Evolutionary conservation across 2,888 invertebrate genomes (phyloP), one percentile per base, ranked within the genome.

Genomic region (Bombyx huttoni): DNA sequence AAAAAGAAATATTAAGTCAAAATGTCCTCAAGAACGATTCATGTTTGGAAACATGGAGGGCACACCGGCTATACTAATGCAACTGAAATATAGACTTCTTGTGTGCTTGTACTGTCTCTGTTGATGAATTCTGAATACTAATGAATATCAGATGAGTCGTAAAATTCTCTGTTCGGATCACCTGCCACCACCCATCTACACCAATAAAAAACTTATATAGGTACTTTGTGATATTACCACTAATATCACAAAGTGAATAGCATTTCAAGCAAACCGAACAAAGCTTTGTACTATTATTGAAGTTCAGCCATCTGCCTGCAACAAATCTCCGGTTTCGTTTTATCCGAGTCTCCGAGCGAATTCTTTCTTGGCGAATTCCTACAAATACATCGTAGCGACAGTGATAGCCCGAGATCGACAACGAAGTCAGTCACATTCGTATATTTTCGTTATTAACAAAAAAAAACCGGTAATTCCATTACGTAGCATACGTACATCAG

Each of bases 381-480:
- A 7, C 6, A 40, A 40, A 40, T 40, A 40, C 1, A 40, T 40
- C 7, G 40, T 40, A 40, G 40, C 40, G 40, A 40, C 40, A 40
- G 8, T 40, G 12, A 8, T 12, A 12, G 5, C 40, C 2, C 40
- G 40, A 40, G 0, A 40, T 40, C 12, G 40, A 12, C 40, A 40
- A 40, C 40, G 40, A 12, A 40, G 40, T 12, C 9, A 40, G 9
- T 8, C 40, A 12, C 40, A 12, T 10, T 12, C 40, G 40, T 10
- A 40, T 12, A 10, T 54, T 61, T 60, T 58, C 61, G 59, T 75
- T 83, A 24, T 24, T 3, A 71, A 84, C 85, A 85, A 86, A 87
- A 86, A 85, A 81, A 77, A 76, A 68, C 69, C 76, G 70, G 76
- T 86, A 83, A 86, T 87, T 85, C 83, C 79, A 81, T 81, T 79